Evolutionary conservation across 2,113 vertebrate genomes (phyloP), one percentile per base, ranked within the genome.

Genomic region (Glaucomys volans): DNA sequence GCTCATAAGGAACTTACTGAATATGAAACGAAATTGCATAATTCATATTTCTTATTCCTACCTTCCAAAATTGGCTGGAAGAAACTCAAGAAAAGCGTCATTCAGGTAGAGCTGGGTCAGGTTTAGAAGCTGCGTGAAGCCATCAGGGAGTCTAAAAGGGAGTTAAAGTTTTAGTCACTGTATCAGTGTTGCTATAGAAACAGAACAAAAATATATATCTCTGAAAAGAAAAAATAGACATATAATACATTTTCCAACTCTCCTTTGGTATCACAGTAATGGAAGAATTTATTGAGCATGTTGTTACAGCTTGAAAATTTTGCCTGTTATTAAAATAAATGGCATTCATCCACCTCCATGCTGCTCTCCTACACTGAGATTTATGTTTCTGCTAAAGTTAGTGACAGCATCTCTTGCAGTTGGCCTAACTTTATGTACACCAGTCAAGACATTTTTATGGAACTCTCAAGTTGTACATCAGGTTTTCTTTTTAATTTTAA

Each of bases 61-160:
- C 99, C 99, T 99, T 98, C 99, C 99, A 98, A 99, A 99, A 98
- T 99, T 99, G 96, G 99, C 99, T 90, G 99, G 99, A 97, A 99
- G 99, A 98, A 99, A 99, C 98, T 99, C 99, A 98, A 99, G 98
- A 98, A 99, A 99, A 99, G 99, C 99, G 98, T 99, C 99, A 22
- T 99, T 99, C 98, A 99, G 99, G 98, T 99, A 99, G 98, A 99
- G 99, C 99, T 99, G 99, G 98, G 99, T 99, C 99, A 99, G 98
- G 98, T 99, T 99, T 97, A 99, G 99, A 97, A 99, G 99, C 98
- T 99, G 99, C 1, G 99, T 99, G 97, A 99, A 99, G 97, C 99
- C 99, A 98, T 99, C 99, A 97, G 99, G 99, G 97, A 99, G 99
- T 98, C 99, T 99, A 97, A 92, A 98, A 97, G 98, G 82, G 84